phyloP scores from a whole-genome alignment of 2,113 vertebrate species.

The Pedetes capensis region DNA sequence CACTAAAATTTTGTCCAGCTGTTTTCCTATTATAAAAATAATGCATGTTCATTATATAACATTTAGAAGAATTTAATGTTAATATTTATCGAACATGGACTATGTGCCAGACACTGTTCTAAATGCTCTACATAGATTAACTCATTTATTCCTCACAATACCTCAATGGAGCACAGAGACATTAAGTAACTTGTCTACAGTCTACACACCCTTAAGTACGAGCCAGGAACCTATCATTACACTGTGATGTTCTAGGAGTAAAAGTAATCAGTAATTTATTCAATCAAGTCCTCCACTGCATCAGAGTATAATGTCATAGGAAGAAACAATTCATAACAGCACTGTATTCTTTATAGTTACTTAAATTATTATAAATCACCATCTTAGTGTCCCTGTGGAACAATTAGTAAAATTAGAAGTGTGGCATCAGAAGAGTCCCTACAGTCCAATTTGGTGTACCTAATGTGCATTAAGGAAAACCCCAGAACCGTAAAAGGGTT shows the following conservation, averaged over 20 bases:
- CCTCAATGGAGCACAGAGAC: background rate
- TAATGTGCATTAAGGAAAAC: background rate
- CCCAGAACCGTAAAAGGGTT: background rate
- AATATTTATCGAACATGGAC: background rate
- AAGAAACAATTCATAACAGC: constrained; percentile 19
- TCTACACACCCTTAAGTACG: background rate
- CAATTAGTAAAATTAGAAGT: constrained; percentile 33
- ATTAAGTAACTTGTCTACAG: background rate
- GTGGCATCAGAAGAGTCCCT: background rate
- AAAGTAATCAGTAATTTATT: constrained; percentile 36
- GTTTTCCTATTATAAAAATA: constrained; percentile 45
- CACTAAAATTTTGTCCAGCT: background rate
- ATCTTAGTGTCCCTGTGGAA: background rate
- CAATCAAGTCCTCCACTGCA: background rate
- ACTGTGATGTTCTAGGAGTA: background rate
- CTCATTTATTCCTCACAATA: background rate
- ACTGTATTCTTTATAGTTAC: background rate
- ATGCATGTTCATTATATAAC: background rate
- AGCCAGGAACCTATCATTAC: background rate
- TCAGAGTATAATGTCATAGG: background rate
- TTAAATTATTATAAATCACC: background rate
- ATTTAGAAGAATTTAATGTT: background rate
- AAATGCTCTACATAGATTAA: background rate
- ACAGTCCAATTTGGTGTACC: background rate
- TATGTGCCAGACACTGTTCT: background rate